Evolutionary conservation across 2,888 invertebrate genomes (phyloP).

Genomic region (Mactromeris polynyma): DNA sequence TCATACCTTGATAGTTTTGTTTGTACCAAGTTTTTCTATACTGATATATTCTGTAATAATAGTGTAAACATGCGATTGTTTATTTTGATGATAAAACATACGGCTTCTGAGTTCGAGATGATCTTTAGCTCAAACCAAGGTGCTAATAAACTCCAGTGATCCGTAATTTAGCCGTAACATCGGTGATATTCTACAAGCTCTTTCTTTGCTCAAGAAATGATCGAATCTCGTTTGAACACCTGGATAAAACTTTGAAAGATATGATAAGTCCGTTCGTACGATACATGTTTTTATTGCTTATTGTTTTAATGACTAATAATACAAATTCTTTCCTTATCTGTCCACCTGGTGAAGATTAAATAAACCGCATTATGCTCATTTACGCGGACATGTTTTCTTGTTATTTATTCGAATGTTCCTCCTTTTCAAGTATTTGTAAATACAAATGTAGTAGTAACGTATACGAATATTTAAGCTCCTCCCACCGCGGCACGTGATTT

Average conservation of each 20-base stretch:
- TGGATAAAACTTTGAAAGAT: background rate
- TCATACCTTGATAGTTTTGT: slow-evolving; percentile 7
- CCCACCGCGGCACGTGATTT: slow-evolving; percentile 46
- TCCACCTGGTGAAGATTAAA: slow-evolving; percentile 39
- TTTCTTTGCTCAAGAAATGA: slow-evolving; percentile 1
- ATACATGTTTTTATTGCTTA: slow-evolving; percentile 8
- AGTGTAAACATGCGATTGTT: background rate
- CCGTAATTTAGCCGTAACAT: background rate
- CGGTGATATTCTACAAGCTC: background rate
- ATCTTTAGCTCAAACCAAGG: background rate
- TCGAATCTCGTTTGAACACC: slow-evolving; percentile 13
- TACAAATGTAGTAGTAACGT: slow-evolving; percentile 17
- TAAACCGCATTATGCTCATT: slow-evolving; percentile 47
- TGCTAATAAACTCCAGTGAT: slow-evolving; percentile 13
- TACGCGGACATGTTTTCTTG: slow-evolving; percentile 34
- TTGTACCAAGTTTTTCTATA: background rate
- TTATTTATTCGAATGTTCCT: slow-evolving; percentile 51
- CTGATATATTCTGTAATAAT: background rate
- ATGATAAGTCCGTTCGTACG: slow-evolving; percentile 4
- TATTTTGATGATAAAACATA: slow-evolving; percentile 7
- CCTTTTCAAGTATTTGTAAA: slow-evolving; percentile 58
- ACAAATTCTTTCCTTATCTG: slow-evolving; percentile 33
- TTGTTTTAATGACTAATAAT: slow-evolving; percentile 38
- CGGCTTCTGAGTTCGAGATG: background rate
- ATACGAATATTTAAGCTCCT: slow-evolving; percentile 27